Conservation (phyloP, 2,797 vertebrate genomes). For the Manis crassicaudata region DNA sequence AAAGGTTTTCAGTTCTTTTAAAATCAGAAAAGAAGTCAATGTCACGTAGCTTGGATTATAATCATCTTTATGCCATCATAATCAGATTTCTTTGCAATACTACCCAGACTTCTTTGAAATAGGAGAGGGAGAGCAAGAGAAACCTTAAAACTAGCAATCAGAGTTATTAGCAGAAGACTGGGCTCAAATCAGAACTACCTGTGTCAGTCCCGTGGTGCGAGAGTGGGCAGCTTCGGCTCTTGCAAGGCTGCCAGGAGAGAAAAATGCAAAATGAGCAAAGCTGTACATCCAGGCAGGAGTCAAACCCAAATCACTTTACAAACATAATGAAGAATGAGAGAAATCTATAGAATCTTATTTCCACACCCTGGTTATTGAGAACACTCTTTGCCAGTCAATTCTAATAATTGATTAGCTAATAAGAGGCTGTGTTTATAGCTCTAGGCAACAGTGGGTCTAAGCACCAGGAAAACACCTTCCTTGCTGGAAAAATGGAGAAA, state of each 20-base stretch:
- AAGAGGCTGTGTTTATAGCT: constrained; percentile 56
- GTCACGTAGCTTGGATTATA: neutral
- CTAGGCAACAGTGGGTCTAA: neutral
- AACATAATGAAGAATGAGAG: constrained; percentile 64
- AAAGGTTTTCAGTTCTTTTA: neutral
- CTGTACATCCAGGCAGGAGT: neutral
- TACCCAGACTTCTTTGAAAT: neutral
- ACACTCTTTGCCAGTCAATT: constrained; percentile 72
- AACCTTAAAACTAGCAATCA: neutral
- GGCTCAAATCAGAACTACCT: neutral
- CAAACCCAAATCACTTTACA: constrained; percentile 57
- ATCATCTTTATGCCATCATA: neutral
- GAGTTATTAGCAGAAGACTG: neutral
- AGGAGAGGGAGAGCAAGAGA: neutral
- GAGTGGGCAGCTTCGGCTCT: neutral
- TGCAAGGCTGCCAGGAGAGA: neutral
- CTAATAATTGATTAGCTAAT: constrained; percentile 68
- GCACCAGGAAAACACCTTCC: neutral
- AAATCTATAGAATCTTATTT: constrained; percentile 66
- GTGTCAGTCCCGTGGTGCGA: fast-evolving
- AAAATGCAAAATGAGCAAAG: constrained; percentile 17
- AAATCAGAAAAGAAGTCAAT: neutral
- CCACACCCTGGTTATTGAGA: constrained; percentile 55
- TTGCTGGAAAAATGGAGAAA: neutral
- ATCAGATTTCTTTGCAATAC: too few species aligned